Base-by-base conservation (phyloP, 2,888 invertebrate species). In the Bombylius major region DNA sequence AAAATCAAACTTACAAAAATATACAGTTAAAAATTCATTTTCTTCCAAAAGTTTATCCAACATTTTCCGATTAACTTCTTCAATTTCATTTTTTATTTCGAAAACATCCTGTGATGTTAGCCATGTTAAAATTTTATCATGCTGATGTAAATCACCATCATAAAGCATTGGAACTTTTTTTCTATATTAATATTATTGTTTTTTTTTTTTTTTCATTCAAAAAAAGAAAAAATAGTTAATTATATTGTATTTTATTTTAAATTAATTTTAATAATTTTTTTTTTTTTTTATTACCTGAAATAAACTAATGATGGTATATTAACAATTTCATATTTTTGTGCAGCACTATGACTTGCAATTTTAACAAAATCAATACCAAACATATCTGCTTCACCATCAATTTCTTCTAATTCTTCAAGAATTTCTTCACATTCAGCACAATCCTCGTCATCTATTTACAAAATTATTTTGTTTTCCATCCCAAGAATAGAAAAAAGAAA, bases 51-150 rank as follows among this genome's bases (percentile, higher is more conserved):
- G 77, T 75, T 96, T 96, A 68, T 96, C 94, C 66, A 96, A 78
- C 92, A 95, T 95, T 76, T 95, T 94, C 60, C 90, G 84, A 73
- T 96, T 95, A 9, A 97, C 96, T 71, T 96, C 95, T 72, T 95
- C 95, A 67, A 96, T 96, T 80, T 94, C 94, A 69, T 93, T 94
- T 77, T 92, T 93, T 54, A 94, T 87, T 75, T 94, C 93, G 75
- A 94, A 93, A 54, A 93, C 90, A 70, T 94, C 94, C 69, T 94
- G 93, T 51, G 92, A 92, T 34, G 94, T 94, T 47, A 94, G 75
- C 94, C 94, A 94, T 60, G 86, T 82, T 6, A 94, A 76, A 32
- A 94, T 82, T 69, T 84, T 85, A 53, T 91, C 91, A 45, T 88
- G 88, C 71, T 94, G 92, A 60, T 83, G 85, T 45, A 94, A 75